Evolutionary conservation across 2,888 invertebrate genomes (phyloP), one percentile per base, ranked within the genome.

Genomic region (Polydrusus pterygomalis): DNA sequence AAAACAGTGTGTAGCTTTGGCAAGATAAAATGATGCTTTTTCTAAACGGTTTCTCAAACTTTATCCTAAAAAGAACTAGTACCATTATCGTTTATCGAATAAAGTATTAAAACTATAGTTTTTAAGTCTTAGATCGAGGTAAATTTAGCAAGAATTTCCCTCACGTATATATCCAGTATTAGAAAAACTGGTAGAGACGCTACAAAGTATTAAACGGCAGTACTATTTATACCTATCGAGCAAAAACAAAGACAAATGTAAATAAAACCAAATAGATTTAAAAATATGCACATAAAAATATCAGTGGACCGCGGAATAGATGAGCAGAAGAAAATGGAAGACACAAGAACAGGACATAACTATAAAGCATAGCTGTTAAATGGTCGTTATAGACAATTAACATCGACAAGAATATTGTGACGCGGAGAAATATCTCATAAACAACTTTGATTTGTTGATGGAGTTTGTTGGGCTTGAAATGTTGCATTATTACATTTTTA

Each of bases 401-500:
- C 85, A 85, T 86, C 84, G 84, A 85, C 79, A 82, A 81, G 84
- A 85, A 86, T 86, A 85, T 85, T 82, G 81, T 56, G 58, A 82
- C 81, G 84, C 80, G 85, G 82, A 85, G 86, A 85, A 84, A 86
- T 84, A 84, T 84, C 83, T 84, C 84, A 84, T 85, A 85, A 86
- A 85, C 83, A 83, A 85, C 82, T 15, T 15, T 43, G 47, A 62
- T 40, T 43, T 62, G 43, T 20, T 40, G 47, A 49, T 49, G 8
- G 15, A 49, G 11, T 13, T 49, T 17, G 47, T 49, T 17, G 47
- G 17, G 17, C 58, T 58, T 51, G 8, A 9, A 17, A 51, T 51
- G 17, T 51, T 51, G 10, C 11, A 51, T 18, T 51, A 51, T 18
- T 51, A 10, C 2, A 25, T 25, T 25, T n/a, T n/a, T n/a, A n/a